Conservation (phyloP, 2,888 invertebrate genomes). For the Gymnoscelis rufifasciata region DNA sequence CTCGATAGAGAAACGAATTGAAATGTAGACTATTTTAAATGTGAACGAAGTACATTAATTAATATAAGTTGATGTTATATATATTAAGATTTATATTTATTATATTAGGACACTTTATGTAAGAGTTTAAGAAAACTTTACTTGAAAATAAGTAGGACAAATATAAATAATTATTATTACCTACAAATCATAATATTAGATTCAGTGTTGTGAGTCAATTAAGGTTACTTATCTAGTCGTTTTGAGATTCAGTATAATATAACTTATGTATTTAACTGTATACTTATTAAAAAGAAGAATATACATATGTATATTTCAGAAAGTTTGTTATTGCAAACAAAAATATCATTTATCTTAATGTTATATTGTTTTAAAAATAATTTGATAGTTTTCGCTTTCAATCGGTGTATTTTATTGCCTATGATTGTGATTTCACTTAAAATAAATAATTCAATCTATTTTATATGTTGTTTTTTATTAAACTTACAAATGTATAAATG, state of each 20-base stretch:
- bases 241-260: conserved; percentile 51
- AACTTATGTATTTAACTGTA: neutral
- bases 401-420: conserved; percentile 28
- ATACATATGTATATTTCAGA: conserved; percentile 3
- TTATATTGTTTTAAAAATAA: conserved; percentile 10
- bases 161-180: conserved; percentile 9
- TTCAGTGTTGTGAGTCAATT: conserved; percentile 68
- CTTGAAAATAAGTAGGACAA: conserved; percentile 29
- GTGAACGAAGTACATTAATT: too few species aligned
- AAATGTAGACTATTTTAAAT: too few species aligned
- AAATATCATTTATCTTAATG: conserved; percentile 24
- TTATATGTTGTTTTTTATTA: neutral
- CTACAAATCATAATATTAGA: conserved; percentile 27
- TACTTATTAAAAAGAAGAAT: neutral
- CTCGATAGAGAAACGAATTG: neutral
- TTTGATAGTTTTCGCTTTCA: conserved; percentile 21
- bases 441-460: conserved; percentile 11
- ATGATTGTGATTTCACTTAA: conserved; percentile 14
- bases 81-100: neutral
- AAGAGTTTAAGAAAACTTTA: conserved; percentile 14
- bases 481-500: neutral
- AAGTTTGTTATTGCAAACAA: conserved; percentile 32
- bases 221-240: conserved; percentile 65
- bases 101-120: conserved; percentile 20
- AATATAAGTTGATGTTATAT: too few species aligned